phyloP scores from a whole-genome alignment of 2,888 invertebrate species.

The Pterostichus madidus region DNA sequence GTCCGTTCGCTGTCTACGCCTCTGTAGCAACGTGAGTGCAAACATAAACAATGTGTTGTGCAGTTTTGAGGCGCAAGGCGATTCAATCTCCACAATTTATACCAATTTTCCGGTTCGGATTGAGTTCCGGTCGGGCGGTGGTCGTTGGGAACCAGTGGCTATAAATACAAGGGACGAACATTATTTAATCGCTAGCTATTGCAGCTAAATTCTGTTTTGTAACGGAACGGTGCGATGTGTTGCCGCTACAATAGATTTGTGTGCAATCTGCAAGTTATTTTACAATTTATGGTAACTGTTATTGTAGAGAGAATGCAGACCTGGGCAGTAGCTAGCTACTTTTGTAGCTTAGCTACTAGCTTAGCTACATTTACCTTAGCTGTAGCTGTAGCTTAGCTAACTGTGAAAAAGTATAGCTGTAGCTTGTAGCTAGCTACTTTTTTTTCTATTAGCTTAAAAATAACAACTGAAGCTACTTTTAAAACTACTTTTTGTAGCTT shows the following conservation, averaged over 20 bases:
- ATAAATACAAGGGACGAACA: slow-evolving; percentile 25
- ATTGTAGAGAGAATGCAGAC: too few relatives aligned
- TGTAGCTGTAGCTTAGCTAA: too few relatives aligned
- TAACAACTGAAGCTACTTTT: too few relatives aligned
- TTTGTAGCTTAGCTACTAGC: too few relatives aligned
- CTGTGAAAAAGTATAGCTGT: too few relatives aligned
- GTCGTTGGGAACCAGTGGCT: slow-evolving; percentile 7
- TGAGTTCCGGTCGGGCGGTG: slow-evolving; percentile 6
- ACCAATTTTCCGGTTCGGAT: slow-evolving; percentile 52
- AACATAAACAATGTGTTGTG: neutral
- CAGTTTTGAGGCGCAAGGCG: slow-evolving; percentile 3
- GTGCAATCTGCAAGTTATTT: slow-evolving; percentile 1
- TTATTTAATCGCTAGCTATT: slow-evolving; percentile 50
- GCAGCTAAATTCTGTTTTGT: neutral
- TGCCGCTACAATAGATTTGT: slow-evolving; percentile 8
- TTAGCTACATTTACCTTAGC: too few relatives aligned
- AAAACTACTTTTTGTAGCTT: too few relatives aligned
- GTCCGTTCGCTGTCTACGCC: neutral
- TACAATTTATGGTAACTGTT: neutral
- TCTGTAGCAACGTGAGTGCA: neutral
- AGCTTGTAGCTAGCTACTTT: too few relatives aligned
- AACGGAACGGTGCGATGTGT: neutral
- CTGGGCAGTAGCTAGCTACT: too few relatives aligned
- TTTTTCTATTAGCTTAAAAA: too few relatives aligned
- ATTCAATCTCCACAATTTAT: slow-evolving; percentile 49